Evolutionary conservation across 2,888 invertebrate species (phyloP), one percentile per base, ranked within the genome.

Genomic region (Pocota personata): DNA sequence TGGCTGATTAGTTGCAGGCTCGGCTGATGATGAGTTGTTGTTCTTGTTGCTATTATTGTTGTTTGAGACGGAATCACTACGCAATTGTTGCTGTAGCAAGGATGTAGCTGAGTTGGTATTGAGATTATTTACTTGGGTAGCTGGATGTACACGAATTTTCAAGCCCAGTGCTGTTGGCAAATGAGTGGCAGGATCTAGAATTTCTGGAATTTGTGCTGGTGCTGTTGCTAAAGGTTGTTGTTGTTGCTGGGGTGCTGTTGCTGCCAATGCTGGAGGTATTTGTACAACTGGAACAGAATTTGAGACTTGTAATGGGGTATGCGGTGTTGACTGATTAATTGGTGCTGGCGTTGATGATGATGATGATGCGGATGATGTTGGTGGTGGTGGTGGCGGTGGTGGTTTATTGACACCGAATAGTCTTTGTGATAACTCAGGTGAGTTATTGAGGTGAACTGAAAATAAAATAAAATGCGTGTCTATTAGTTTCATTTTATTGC

Each of bases 391-490:
- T 10, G 76, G 57, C n/a, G 77, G 80, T 75, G 60, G 73, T 80
- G 76, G 75, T 62, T 88, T 89, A 72, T 87, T 89, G 35, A 64
- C 87, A 58, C 92, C 92, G 52, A 92, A 91, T 0, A 92, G 90
- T 37, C 92, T 89, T 87, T 92, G 92, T 10, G 92, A 92, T 10
- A 92, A 88, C 88, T 92, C 92, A 0, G 92, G 90, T 10, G 91
- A 90, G 27, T 90, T 89, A 76, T 89, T 89, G 30, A 89, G 88
- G 82, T 88, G 89, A 75, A 90, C 90, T 90, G 80, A 55, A 90
- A 87, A 27, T 37, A 72, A 46, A 57, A 24, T 10, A 76, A 27
- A 27, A 7, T 2, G n/a, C n/a, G n/a, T 16, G 16, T 12, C 14
- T 35, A 67, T 37, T 16, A 37, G 14, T n/a, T n/a, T n/a, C n/a